phyloP scores from a whole-genome alignment of 2,888 invertebrate species.

The Mythimna vitellina region DNA sequence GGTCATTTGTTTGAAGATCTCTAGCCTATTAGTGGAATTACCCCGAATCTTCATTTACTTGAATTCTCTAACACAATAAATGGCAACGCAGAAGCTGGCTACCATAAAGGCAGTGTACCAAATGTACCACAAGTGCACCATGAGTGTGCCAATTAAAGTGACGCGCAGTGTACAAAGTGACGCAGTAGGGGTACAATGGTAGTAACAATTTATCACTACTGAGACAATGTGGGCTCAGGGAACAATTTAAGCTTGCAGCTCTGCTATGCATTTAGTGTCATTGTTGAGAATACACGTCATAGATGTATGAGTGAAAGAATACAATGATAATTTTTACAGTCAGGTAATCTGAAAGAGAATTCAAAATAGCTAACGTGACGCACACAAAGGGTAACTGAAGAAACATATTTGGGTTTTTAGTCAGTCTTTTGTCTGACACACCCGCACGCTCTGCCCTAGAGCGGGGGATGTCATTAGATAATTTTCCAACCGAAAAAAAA shows the following conservation, averaged over 20 bases:
- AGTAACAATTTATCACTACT: conserved; percentile 61
- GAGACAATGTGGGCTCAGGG: conserved; percentile 63
- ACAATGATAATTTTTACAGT: background rate
- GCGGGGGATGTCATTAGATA: too few species aligned
- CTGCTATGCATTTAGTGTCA: conserved; percentile 60
- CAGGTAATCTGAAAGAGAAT: too few species aligned
- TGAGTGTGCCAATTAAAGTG: conserved; percentile 59
- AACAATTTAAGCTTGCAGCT: conserved; percentile 62
- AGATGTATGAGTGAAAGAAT: conserved; percentile 1
- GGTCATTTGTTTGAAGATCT: background rate
- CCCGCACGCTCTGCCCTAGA: too few species aligned
- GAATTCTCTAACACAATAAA: conserved; percentile 19
- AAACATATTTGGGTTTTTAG: too few species aligned
- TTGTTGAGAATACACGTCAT: conserved; percentile 20
- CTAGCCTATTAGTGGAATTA: background rate
- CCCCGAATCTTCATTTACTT: background rate
- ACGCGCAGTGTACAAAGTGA: conserved; percentile 48
- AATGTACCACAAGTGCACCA: conserved; percentile 40
- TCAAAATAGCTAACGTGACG: too few species aligned
- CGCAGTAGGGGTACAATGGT: conserved; percentile 50
- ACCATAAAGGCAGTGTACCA: conserved; percentile 31
- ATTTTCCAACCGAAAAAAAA: too few species aligned
- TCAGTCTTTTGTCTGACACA: too few species aligned
- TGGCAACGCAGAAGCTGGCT: background rate
- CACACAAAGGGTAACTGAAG: too few species aligned